Evolutionary conservation across 2,888 invertebrate genomes (phyloP).

Genomic region (Netelia fuscicornis): DNA sequence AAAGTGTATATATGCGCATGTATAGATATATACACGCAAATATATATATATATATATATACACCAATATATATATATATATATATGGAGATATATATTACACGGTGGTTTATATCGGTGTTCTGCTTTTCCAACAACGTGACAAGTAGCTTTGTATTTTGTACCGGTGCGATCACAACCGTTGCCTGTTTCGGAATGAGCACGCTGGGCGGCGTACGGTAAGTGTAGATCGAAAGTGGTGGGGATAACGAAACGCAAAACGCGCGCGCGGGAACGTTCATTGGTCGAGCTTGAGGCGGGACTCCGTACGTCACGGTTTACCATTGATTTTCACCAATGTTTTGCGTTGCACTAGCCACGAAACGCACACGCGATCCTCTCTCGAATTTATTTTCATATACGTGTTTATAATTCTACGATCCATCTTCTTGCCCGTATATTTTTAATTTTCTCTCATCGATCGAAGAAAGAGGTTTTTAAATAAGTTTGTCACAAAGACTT

Average conservation of each 20-base stretch:
- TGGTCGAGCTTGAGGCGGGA: slow-evolving; percentile 81
- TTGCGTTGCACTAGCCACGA: slow-evolving; percentile 43
- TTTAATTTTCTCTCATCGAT: neutral
- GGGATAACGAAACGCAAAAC: slow-evolving; percentile 40
- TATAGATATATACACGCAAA: slow-evolving; percentile 26
- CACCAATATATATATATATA: slow-evolving; percentile 44
- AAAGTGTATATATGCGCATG: slow-evolving; percentile 15
- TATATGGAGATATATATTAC: slow-evolving; percentile 28
- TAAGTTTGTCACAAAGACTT: neutral
- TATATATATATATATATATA: slow-evolving; percentile 25
- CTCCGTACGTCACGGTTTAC: slow-evolving; percentile 81
- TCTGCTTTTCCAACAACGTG: slow-evolving; percentile 74
- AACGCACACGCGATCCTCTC: slow-evolving; percentile 45
- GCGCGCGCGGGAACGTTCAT: slow-evolving; percentile 66
- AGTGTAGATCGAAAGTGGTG: slow-evolving; percentile 73
- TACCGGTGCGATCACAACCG: slow-evolving; percentile 75
- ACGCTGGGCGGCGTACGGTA: slow-evolving; percentile 78
- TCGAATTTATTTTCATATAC: slow-evolving; percentile 22
- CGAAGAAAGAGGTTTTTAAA: neutral
- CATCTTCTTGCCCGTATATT: neutral
- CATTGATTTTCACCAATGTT: slow-evolving; percentile 83
- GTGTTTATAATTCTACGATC: neutral
- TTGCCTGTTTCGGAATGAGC: slow-evolving; percentile 82
- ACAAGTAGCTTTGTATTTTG: slow-evolving; percentile 64
- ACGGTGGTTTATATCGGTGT: slow-evolving; percentile 69